phyloP scores from a whole-genome alignment of 2,113 vertebrate genomes.

The Grus americana region DNA sequence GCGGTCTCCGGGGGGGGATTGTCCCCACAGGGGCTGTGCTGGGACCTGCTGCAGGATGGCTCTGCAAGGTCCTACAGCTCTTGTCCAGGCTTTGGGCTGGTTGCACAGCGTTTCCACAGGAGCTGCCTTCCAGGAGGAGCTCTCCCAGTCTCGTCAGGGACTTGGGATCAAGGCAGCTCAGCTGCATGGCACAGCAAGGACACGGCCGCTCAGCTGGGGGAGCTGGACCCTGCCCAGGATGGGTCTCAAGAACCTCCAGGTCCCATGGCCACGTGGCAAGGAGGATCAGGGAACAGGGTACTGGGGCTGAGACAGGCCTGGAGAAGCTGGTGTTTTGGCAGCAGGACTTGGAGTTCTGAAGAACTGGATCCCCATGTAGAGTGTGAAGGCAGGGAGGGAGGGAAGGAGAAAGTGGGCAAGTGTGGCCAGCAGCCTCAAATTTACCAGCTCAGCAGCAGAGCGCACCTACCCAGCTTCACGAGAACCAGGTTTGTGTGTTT shows the following conservation, averaged over 20 bases:
- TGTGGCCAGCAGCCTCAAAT: neutral
- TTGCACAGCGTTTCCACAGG: neutral
- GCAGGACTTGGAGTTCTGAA: neutral
- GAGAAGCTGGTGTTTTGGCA: neutral
- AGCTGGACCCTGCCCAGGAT: neutral
- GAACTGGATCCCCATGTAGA: neutral
- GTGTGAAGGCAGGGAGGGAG: neutral
- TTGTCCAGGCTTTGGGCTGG: neutral
- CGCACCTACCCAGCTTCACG: conserved; percentile 29
- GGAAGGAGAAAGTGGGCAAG: neutral
- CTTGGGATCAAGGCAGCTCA: neutral
- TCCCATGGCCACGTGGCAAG: neutral
- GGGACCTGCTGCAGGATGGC: neutral
- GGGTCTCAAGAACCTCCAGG: neutral
- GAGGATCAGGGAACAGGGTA: neutral
- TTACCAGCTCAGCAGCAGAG: neutral
- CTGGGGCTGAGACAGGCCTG: neutral
- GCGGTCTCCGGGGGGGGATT: accelerated
- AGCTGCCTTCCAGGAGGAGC: neutral
- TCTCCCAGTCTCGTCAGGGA: neutral
- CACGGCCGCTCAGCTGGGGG: accelerated
- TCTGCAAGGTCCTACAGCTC: neutral
- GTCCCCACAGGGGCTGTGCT: neutral
- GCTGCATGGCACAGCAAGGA: neutral
- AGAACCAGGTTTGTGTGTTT: conserved; percentile 53